These are phyloP conservation scores for Eulimnadia texana DNA, from an alignment of 1,140 invertebrate genomes.

Conservation along the genomic window DNA sequence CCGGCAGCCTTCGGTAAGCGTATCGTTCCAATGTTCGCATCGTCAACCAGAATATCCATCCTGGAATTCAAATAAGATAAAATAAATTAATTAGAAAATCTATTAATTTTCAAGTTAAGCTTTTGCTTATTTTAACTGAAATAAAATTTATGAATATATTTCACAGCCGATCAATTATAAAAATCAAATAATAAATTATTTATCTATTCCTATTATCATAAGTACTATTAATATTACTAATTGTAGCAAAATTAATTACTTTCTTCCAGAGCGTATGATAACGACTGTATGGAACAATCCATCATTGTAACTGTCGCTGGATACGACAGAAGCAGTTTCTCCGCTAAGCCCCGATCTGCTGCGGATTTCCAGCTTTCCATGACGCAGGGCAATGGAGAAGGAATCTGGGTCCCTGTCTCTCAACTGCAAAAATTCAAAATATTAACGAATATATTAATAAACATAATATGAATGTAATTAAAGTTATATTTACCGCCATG, in stretches of 20 bases:
- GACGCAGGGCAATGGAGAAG: conserved; percentile 28
- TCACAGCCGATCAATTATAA: too few relatives aligned
- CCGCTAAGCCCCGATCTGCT: conserved; percentile 20
- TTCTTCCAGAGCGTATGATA: conserved; percentile 30
- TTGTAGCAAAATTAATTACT: conserved; percentile 22
- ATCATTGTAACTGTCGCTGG: conserved; percentile 30
- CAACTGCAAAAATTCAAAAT: background rate
- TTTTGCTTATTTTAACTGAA: too few relatives aligned
- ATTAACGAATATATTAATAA: background rate
- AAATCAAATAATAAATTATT: too few relatives aligned
- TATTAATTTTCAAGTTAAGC: too few relatives aligned
- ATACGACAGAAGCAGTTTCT: conserved; percentile 19
- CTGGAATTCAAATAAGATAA: conserved; percentile 21
- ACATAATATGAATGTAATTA: background rate
- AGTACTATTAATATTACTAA: too few relatives aligned
- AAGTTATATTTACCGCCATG: background rate
- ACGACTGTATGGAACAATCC: conserved; percentile 33
- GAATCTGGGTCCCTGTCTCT: conserved; percentile 22
- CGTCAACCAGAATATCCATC: conserved; percentile 51
- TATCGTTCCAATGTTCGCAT: conserved; percentile 37
- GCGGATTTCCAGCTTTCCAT: conserved; percentile 28
- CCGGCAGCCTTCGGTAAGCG: conserved; percentile 33
- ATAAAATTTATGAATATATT: too few relatives aligned
- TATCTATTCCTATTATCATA: too few relatives aligned
- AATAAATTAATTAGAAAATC: background rate